Conservation (phyloP, 2,113 vertebrate genomes). For the Calyptomena viridis region DNA sequence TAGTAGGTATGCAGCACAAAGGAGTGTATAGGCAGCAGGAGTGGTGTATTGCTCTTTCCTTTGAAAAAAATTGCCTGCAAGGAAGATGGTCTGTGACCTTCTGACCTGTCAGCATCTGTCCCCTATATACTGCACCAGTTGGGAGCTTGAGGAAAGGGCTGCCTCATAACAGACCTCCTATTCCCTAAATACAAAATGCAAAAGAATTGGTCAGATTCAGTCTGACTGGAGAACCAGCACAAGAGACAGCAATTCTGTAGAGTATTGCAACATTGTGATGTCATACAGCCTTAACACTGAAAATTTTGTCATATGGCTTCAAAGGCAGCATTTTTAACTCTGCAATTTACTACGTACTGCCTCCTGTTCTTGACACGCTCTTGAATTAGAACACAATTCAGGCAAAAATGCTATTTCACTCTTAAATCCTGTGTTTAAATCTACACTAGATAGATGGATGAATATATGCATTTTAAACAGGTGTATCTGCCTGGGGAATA, state of each 20-base stretch:
- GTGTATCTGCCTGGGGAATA: slow-evolving; percentile 8
- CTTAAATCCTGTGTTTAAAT: slow-evolving; percentile 19
- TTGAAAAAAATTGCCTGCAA: not conserved
- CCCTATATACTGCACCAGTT: rapidly evolving
- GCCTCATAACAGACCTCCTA: not conserved
- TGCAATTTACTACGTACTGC: not conserved
- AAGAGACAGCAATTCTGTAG: not conserved
- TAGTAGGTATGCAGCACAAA: not conserved
- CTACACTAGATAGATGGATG: not conserved
- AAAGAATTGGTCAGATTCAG: not conserved
- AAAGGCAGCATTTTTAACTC: not conserved
- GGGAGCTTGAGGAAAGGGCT: not conserved
- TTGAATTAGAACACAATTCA: not conserved
- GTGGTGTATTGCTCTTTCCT: not conserved
- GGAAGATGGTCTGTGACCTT: not conserved
- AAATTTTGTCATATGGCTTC: not conserved
- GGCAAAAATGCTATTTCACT: slow-evolving; percentile 26
- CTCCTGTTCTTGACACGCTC: not conserved
- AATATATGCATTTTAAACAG: slow-evolving; percentile 55
- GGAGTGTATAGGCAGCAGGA: not conserved
- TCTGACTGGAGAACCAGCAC: not conserved
- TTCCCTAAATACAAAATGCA: not conserved
- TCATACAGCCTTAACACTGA: not conserved
- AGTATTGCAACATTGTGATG: not conserved
- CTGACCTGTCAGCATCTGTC: not conserved